Base-by-base conservation (phyloP, 2,888 invertebrate species). In the Timandra comae region DNA sequence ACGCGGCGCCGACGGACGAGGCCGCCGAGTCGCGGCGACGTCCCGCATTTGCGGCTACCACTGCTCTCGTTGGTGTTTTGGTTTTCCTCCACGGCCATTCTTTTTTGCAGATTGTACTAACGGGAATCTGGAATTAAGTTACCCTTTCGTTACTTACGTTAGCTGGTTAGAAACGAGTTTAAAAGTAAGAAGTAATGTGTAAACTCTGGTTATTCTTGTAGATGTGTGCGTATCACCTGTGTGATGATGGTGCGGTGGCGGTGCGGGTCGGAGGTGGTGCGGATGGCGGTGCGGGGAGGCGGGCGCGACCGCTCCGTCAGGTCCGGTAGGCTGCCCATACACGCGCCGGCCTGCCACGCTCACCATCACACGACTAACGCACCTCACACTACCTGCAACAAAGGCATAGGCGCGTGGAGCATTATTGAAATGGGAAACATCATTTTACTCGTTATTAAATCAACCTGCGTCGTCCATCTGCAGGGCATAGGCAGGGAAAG, bases 1-100 rank as follows among this genome's bases (percentile, higher is more conserved):
- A 94, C 1, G 91, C 91, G 0, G 92, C 92, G 1, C 93, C 93
- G 16, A 92, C 90, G 0, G 92, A 92, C 29, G 92, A 92, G 12
- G 90, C 89, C 32, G 90, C 87, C 0, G 92, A 92, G 54, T 92
- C 92, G 8, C 91, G 82, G 2, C 91, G 84, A 2, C 89, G 80
- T 4, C 68, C 63, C 1, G 62, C 56, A 7, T 52, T 47, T 3
- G 52, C 48, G 5, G 64, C 50, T 2, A 45, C 52, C 1, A 62
- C 41, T 2, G 59, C 51, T 31, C 69, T 58, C 7, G 53, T 49
- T 1, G 71, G 65, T 8, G 60, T 52, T 46, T 75, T 78, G 32
- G 67, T 64, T 41, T 82, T 80, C 50, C 57, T 74, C 85, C 85
- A 85, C 25, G 78, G 76, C 84, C 84, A 85, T 68, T 85, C 85